These are phyloP conservation scores for Megalops cyprinoides DNA, from an alignment of 2,797 vertebrate genomes.

Conservation along the genomic window DNA sequence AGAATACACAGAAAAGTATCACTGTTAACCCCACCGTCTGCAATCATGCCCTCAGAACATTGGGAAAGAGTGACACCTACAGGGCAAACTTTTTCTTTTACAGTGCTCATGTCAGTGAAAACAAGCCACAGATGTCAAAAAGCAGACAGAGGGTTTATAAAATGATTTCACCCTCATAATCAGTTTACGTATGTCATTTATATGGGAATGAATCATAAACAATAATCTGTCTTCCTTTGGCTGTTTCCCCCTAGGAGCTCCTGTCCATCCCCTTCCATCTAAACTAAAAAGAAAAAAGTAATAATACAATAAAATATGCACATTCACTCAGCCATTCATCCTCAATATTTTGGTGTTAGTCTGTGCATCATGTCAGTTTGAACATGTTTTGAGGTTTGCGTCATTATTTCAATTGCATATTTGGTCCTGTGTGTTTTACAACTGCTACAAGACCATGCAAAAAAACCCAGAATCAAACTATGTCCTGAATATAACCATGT, in stretches of 20 bases:
- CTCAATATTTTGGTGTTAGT: not conserved
- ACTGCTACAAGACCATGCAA: no score
- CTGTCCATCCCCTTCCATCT: not conserved
- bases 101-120: not conserved
- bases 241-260: not conserved
- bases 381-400: no score
- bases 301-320: not conserved
- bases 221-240: no score
- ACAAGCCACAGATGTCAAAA: no score
- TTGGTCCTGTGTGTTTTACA: no score
- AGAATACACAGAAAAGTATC: no score
- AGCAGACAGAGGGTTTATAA: no score
- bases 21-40: not conserved
- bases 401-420: no score
- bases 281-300: not conserved
- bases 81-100: not conserved
- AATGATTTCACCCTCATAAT: not conserved
- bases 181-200: not conserved
- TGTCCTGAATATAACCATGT: no score
- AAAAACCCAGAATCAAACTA: no score
- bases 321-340: not conserved
- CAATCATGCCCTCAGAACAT: no score
- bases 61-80: conserved; percentile 19
- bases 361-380: no score
- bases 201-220: not conserved